Evolutionary conservation across 2,113 vertebrate species (phyloP).

Genomic region (Varanus salvator): DNA sequence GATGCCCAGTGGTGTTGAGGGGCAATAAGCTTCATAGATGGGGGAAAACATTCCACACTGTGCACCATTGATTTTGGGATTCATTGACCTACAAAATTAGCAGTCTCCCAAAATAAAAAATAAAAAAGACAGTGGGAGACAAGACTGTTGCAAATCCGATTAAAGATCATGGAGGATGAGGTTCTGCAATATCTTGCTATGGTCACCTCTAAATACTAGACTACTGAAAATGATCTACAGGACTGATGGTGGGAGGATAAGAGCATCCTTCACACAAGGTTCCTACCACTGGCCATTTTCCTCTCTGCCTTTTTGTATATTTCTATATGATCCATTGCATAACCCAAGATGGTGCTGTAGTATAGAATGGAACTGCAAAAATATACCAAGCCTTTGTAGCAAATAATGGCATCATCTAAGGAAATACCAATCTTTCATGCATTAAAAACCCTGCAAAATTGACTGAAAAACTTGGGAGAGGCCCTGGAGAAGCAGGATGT

Average conservation of each 20-base stretch:
- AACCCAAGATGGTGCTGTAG: too few relatives aligned
- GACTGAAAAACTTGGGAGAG: too few relatives aligned
- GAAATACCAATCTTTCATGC: too few relatives aligned
- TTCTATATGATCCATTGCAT: too few relatives aligned
- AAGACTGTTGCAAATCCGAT: too few relatives aligned
- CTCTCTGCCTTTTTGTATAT: neutral
- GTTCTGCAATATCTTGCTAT: neutral
- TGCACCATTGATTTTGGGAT: neutral
- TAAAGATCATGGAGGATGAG: neutral
- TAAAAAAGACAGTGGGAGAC: neutral
- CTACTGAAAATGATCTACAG: neutral
- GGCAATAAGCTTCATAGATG: neutral
- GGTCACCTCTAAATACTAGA: neutral
- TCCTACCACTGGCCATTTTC: neutral
- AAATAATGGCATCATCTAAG: too few relatives aligned
- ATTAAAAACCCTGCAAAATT: too few relatives aligned
- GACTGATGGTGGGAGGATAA: too few relatives aligned
- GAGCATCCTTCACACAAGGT: too few relatives aligned
- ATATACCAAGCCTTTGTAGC: too few relatives aligned
- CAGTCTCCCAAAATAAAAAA: neutral
- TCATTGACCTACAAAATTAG: neutral
- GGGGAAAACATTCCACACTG: neutral
- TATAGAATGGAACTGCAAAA: too few relatives aligned
- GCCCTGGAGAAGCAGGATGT: too few relatives aligned
- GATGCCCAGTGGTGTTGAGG: neutral